A percentile compares a stretch with the other conserved stretches of the same genome.
These are phyloP conservation scores for Gymnothorax reevesii DNA, from an alignment of 2,797 vertebrate genomes.

Conservation along the genomic window DNA sequence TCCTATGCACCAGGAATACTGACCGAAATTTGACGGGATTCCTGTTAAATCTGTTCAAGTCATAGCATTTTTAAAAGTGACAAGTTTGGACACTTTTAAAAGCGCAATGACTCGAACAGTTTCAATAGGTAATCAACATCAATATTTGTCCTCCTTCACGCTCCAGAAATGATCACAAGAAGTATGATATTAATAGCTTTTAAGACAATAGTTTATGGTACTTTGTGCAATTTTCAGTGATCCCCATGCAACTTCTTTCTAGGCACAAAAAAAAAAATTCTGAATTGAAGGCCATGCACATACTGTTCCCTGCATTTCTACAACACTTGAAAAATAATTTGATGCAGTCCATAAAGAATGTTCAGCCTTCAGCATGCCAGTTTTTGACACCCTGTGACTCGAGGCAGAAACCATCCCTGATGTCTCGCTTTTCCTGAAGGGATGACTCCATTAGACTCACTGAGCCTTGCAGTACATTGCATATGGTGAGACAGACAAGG, in stretches of 20 bases:
- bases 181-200: background rate
- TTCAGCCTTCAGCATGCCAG: background rate
- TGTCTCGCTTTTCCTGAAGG: background rate
- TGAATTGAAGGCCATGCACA: background rate
- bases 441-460: background rate
- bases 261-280: background rate
- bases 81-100: too few relatives aligned
- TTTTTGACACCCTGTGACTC: background rate
- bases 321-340: background rate
- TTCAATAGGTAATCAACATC: too few relatives aligned
- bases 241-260: background rate
- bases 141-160: too few relatives aligned
- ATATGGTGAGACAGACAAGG: background rate
- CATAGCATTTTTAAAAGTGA: too few relatives aligned
- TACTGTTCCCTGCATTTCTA: background rate
- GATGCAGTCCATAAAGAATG: background rate
- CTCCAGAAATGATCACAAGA: background rate
- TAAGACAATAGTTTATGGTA: background rate
- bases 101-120: too few relatives aligned
- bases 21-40: too few relatives aligned
- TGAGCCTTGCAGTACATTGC: background rate
- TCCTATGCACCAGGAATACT: too few relatives aligned
- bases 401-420: background rate
- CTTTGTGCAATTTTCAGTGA: background rate
- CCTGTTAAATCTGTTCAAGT: too few relatives aligned